These are phyloP conservation scores for Paramormyrops hopkinsi DNA, from an alignment of 2,797 vertebrate species.

Conservation along the genomic window DNA sequence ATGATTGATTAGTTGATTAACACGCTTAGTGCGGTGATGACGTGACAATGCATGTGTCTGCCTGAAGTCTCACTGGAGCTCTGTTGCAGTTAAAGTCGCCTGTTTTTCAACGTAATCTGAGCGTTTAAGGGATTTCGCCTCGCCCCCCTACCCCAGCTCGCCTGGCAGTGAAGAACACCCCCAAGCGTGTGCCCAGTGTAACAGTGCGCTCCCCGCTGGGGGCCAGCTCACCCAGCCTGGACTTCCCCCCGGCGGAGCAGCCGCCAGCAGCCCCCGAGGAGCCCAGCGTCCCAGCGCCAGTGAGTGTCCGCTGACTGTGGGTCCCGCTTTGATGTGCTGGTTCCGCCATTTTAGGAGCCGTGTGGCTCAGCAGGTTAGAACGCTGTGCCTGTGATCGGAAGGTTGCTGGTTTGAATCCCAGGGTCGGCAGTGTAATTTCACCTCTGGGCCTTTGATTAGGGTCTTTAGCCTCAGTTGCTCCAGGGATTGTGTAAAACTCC, in stretches of 20 bases:
- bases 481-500: background rate
- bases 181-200: conserved; percentile 70
- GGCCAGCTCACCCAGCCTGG: conserved; percentile 74
- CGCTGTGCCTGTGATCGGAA: background rate
- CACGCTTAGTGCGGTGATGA: background rate
- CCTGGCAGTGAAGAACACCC: conserved; percentile 81
- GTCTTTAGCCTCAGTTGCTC: background rate
- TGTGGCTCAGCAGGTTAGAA: background rate
- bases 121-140: conserved; percentile 6
- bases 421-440: background rate
- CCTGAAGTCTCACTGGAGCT: background rate
- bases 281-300: conserved; percentile 54
- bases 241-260: conserved; percentile 74
- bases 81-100: background rate
- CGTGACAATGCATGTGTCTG: background rate
- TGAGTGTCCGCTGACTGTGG: conserved; percentile 33
- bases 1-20: background rate
- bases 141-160: conserved; percentile 63
- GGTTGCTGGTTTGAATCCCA: background rate
- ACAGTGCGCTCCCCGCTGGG: conserved; percentile 74
- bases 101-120: background rate
- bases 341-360: background rate
- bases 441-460: background rate
- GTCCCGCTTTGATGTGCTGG: background rate
- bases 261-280: conserved; percentile 68